These are phyloP conservation scores for Helleia helle DNA, from an alignment of 2,888 invertebrate genomes.

Conservation along the genomic window DNA sequence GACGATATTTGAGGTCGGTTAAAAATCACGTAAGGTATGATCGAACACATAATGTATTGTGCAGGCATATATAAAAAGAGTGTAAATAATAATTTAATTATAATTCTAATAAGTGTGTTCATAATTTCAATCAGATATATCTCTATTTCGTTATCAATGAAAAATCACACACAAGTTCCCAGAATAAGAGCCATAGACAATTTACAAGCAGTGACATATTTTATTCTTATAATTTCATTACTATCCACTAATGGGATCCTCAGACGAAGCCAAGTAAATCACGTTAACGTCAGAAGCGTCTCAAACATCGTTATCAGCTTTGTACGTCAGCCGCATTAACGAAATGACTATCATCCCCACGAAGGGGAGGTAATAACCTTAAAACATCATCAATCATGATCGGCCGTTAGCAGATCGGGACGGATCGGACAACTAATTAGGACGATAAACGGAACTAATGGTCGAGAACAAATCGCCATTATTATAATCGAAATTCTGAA, in stretches of 20 bases:
- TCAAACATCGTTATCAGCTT: slow-evolving; percentile 42
- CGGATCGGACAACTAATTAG: slow-evolving; percentile 21
- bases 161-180: no score
- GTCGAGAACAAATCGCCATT: slow-evolving; percentile 40
- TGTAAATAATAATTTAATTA: no score
- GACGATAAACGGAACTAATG: slow-evolving; percentile 7
- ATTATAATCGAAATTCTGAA: slow-evolving; percentile 33
- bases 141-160: no score
- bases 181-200: background rate
- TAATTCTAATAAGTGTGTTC: no score
- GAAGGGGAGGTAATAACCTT: slow-evolving; percentile 36
- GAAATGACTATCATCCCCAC: slow-evolving; percentile 38
- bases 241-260: slow-evolving; percentile 23
- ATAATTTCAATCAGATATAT: no score
- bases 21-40: no score
- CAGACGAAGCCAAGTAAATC: slow-evolving; percentile 24
- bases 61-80: no score
- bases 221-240: slow-evolving; percentile 22
- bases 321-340: slow-evolving; percentile 41
- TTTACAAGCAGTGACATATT: slow-evolving; percentile 5
- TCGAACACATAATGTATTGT: no score
- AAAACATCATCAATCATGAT: slow-evolving; percentile 62
- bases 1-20: no score
- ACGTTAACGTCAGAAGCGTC: slow-evolving; percentile 27
- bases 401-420: slow-evolving; percentile 27